Base-by-base conservation (phyloP, 2,113 vertebrate genomes). In the Stigmatopora nigra region DNA sequence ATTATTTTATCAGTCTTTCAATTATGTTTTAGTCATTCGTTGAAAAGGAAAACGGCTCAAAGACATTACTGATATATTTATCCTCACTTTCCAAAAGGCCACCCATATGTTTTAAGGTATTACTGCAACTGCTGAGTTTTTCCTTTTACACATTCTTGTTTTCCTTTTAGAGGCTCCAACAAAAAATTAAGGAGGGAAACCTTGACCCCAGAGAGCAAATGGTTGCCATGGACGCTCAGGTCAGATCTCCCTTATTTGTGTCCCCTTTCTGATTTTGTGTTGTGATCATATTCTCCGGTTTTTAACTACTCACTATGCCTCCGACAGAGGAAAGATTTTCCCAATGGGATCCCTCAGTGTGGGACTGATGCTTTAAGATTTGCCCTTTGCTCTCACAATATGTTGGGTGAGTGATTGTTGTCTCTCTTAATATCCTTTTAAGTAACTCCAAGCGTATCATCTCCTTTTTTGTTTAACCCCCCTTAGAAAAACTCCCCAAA, bases 301-400 rank as follows among this genome's bases (percentile, higher is more conserved):
- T 69, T 63, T 71, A 9, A 63, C 47, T 20, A 15, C 35, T 51
- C 2, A 41, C 35, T 73, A 53, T 81, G 70, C 57, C 64, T 68
- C 52, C 64, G 61, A 15, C 80, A 97, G 94, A 94, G 79, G 66
- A 89, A 85, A 0, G 94, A 95, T 84, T 96, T 93, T 78, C 94
- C 94, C 0, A 67, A 22, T 0, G 94, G 94, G 17, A 96, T 97
- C 63, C 94, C 94, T 0, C 90, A 93, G 74, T 97, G 93, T 64
- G 94, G 94, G 3, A 94, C 94, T 0, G 94, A 97, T 0, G 94
- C 94, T 0, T 88, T 97, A 66, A 89, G 94, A 8, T 93, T 96
- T 13, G 93, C 93, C 57, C 91, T 97, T 11, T 96, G 94, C 49
- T 93, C 94, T 10, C 92, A 94, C 81, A 93, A 88, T 0, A 86